phyloP scores from a whole-genome alignment of 2,888 invertebrate genomes.

The Ophion costatus region DNA sequence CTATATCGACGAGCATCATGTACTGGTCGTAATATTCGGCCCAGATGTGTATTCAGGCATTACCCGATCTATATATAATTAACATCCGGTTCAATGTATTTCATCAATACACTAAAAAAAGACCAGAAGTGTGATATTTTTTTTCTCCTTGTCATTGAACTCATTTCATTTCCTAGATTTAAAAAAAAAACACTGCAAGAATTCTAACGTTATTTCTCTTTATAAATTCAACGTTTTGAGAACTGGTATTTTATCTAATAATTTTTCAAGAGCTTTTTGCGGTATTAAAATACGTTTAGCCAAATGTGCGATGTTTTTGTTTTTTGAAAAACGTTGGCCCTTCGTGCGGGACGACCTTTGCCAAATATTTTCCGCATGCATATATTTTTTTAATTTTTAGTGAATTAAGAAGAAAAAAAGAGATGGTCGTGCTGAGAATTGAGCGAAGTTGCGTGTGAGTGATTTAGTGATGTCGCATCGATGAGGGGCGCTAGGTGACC shows the following conservation, averaged over 20 bases:
- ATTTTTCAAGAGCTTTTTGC: no score
- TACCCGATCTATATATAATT: conserved; percentile 36
- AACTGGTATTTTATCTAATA: no score
- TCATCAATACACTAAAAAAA: not conserved
- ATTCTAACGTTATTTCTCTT: no score
- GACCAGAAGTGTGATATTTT: not conserved
- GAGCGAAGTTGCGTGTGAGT: conserved; percentile 66
- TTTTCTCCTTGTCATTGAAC: not conserved
- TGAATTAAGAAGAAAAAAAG: conserved; percentile 15
- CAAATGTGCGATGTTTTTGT: not conserved
- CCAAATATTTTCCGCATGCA: not conserved
- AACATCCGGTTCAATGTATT: conserved; percentile 33
- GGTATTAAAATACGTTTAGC: not conserved
- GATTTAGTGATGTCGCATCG: conserved; percentile 73
- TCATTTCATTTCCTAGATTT: not conserved
- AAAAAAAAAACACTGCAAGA: not conserved
- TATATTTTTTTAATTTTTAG: not conserved
- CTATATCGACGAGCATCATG: conserved; percentile 61
- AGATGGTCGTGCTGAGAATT: conserved; percentile 28
- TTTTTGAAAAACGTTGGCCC: no score
- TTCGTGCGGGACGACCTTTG: not conserved
- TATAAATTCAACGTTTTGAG: no score
- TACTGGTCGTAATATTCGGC: conserved; percentile 56
- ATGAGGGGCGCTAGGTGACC: conserved; percentile 74
- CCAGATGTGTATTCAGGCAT: conserved; percentile 63